Evolutionary conservation across 1,140 invertebrate species (phyloP).

Genomic region (Bombus terrestris): DNA sequence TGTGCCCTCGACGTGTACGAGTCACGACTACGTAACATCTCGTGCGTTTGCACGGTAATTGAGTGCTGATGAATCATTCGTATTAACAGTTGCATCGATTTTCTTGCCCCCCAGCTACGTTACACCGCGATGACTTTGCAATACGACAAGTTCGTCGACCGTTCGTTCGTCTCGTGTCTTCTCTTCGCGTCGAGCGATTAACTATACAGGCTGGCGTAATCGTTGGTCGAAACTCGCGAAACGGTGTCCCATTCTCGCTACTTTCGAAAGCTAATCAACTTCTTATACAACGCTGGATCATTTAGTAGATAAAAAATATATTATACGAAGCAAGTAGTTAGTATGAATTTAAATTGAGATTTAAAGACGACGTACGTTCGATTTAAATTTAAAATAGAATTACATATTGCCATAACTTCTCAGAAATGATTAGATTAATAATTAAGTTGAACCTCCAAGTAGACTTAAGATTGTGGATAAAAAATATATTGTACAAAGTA

Average conservation of each 20-base stretch:
- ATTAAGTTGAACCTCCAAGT: too few relatives aligned
- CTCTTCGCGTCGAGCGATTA: neutral
- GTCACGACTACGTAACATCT: constrained; percentile 5
- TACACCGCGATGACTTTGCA: neutral
- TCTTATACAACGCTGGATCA: neutral
- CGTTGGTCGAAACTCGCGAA: neutral
- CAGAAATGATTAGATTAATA: too few relatives aligned
- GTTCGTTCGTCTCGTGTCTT: constrained; percentile 14
- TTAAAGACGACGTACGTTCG: too few relatives aligned
- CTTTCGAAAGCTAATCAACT: neutral
- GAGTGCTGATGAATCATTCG: constrained; percentile 20
- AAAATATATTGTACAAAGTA: neutral
- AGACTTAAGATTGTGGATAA: neutral
- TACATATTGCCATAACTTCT: too few relatives aligned
- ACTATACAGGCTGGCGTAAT: neutral
- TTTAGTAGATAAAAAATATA: neutral
- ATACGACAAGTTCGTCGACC: constrained; percentile 27
- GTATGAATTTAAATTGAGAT: neutral
- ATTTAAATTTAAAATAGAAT: too few relatives aligned
- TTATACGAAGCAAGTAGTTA: neutral
- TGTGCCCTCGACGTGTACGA: neutral
- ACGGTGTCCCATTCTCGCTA: neutral
- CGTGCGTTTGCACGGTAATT: constrained; percentile 17
- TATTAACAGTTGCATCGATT: constrained; percentile 36
- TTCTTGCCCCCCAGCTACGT: neutral